Conservation (phyloP, 2,797 vertebrate genomes). For the Danio aesculapii region DNA sequence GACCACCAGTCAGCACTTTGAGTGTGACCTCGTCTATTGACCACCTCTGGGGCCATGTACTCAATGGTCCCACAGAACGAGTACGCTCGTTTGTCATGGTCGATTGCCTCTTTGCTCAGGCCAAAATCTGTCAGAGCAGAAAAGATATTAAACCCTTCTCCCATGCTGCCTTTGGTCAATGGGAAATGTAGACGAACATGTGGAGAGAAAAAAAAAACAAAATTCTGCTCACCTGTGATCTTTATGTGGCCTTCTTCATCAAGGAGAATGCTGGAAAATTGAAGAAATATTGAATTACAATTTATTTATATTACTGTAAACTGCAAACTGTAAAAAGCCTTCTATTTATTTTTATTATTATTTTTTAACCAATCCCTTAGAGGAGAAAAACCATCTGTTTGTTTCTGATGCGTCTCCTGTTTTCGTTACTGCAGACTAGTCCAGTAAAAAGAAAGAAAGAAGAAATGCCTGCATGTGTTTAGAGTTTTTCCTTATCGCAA, state of each 20-base stretch:
- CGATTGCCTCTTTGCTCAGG: slow-evolving; percentile 95
- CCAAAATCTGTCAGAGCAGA: slow-evolving; percentile 85
- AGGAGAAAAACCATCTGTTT: too few species aligned
- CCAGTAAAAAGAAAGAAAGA: too few species aligned
- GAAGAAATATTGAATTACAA: slow-evolving; percentile 16
- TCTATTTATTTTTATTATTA: too few species aligned
- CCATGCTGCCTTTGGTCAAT: too few species aligned
- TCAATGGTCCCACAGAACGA: slow-evolving; percentile 98
- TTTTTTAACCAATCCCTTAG: too few species aligned
- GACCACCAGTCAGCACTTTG: slow-evolving; percentile 99
- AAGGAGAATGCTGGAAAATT: slow-evolving; percentile 88
- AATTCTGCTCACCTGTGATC: slow-evolving; percentile 87
- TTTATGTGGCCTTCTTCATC: slow-evolving; percentile 97
- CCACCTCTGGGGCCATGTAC: slow-evolving; percentile 98
- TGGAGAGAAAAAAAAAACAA: not conserved
- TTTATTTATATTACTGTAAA: not conserved
- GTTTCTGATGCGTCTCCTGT: too few species aligned
- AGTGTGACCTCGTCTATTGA: slow-evolving; percentile 94
- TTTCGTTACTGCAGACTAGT: too few species aligned
- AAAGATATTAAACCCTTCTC: not conserved
- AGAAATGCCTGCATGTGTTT: too few species aligned
- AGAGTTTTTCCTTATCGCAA: too few species aligned
- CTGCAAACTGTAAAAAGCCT: too few species aligned
- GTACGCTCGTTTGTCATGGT: slow-evolving; percentile 94
- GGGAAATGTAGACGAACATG: not conserved